A percentile compares a stretch with the other conserved stretches of the same genome.
These are phyloP conservation scores for Plemyria rubiginata DNA, from an alignment of 2,888 invertebrate species.

Conservation along the genomic window DNA sequence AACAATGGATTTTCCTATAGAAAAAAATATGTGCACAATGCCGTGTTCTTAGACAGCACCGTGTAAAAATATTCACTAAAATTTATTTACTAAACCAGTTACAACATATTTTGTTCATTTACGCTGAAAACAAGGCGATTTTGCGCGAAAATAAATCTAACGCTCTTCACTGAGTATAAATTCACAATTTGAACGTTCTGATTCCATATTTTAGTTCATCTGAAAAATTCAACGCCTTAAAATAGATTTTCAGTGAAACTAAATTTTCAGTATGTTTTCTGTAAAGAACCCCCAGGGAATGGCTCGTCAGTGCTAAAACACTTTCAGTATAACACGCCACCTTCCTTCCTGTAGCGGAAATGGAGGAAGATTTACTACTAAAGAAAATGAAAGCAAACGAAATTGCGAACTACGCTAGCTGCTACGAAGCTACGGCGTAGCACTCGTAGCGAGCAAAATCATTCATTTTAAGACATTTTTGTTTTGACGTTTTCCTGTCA, in stretches of 20 bases:
- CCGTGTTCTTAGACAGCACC: too few species aligned
- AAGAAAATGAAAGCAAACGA: not conserved
- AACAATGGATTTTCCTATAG: too few species aligned
- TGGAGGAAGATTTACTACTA: conserved; percentile 12
- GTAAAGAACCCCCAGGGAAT: conserved; percentile 21
- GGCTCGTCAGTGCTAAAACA: conserved; percentile 24
- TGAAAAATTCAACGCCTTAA: conserved; percentile 2
- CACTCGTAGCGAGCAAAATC: not conserved
- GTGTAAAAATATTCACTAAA: too few species aligned
- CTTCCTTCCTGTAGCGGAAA: conserved; percentile 17
- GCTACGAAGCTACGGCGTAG: conserved; percentile 14
- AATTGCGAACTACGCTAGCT: conserved; percentile 3
- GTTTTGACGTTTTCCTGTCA: too few species aligned
- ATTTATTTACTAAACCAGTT: too few species aligned
- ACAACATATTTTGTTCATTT: too few species aligned
- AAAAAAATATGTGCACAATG: too few species aligned
- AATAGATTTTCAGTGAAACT: conserved; percentile 13
- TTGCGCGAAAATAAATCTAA: too few species aligned
- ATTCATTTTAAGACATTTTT: too few species aligned
- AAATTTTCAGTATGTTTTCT: conserved; percentile 1
- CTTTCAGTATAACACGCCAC: conserved; percentile 11
- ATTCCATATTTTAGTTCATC: not conserved
- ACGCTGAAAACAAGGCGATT: too few species aligned
- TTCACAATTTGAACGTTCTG: not conserved
- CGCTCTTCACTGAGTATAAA: too few species aligned